Evolutionary conservation across 2,797 vertebrate genomes (phyloP).

Genomic region (Brotogeris chrysoptera): DNA sequence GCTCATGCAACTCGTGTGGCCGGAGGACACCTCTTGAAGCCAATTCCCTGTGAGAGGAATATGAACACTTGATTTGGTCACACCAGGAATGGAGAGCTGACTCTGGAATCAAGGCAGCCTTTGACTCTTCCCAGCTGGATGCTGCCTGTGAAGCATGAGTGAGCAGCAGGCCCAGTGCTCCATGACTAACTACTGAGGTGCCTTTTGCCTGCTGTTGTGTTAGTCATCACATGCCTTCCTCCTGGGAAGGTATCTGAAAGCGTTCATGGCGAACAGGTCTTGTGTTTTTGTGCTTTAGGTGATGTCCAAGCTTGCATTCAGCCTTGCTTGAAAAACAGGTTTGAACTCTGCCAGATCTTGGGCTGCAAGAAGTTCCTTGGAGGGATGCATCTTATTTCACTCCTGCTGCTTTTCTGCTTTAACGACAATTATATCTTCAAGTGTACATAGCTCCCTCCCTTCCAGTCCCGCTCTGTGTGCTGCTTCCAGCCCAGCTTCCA

Average conservation of each 20-base stretch:
- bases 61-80: accelerated
- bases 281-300: background rate
- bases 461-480: background rate
- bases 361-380: background rate
- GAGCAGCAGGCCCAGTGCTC: accelerated
- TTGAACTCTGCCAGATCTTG: background rate
- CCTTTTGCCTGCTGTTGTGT: background rate
- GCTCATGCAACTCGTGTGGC: background rate
- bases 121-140: background rate
- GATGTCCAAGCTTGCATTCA: background rate
- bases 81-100: background rate
- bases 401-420: background rate
- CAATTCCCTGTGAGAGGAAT: background rate
- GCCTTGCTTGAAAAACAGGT: background rate
- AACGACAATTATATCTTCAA: background rate
- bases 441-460: background rate
- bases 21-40: background rate
- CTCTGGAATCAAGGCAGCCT: background rate
- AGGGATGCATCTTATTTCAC: background rate
- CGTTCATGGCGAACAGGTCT: background rate
- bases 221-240: background rate
- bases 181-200: background rate
- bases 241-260: background rate
- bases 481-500: background rate
- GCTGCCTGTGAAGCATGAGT: background rate